Base-by-base conservation (phyloP, 1,140 invertebrate species). In the Aplysia californica region DNA sequence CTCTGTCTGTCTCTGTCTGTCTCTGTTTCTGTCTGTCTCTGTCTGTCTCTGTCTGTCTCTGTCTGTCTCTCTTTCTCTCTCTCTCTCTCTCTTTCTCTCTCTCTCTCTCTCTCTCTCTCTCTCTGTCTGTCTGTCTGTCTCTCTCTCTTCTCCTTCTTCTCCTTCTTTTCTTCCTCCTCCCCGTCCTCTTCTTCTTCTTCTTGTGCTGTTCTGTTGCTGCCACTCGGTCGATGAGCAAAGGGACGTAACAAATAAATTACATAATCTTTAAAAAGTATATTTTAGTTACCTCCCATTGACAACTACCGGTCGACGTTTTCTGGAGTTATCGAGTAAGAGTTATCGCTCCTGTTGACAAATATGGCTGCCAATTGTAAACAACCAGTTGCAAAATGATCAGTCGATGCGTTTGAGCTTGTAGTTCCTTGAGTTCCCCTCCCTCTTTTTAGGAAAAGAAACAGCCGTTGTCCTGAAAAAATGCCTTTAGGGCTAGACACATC, bases 161-260 rank as follows among this genome's bases (percentile, higher is more conserved):
- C 35, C 20, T 65, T 38, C 29, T 73, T 39, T 29, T 79, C 56
- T 3, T 69, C 76, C 10, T 77, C 38, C 29, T 77, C 64, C 29
- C 75, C 41, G 1, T 80, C 61, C 33, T 78, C 70, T 21, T 73
- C 70, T 71, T 75, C 41, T 23, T 59, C 41, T 75, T 56, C 67
- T 58, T 69, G n/a, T 38, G 38, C 66, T 64, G n/a, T 73, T 41
- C 61, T 33, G 18, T 20, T 23, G 31, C 36, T 38, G 36, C 64
- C 36, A 20, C 18, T 38, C 38, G n/a, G n/a, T 18, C 6, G 21
- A 70, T 36, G 38, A 64, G 38, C 76, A 31, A 65, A 35, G n/a
- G 23, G n/a, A 65, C n/a, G 26, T 65, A 35, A 35, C 23, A 23
- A 65, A 23, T 26, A 21, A 10, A n/a, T 26, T 33, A 55, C 23